phyloP scores from a whole-genome alignment of 1,140 invertebrate genomes.

The Caenorhabditis elegans region WBcel235 BX284605.5:9026001-9026500 shows the following conservation, averaged over 20 bases:
- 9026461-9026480: constrained; percentile 1
- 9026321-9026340: neutral
- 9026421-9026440: neutral
- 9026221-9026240: constrained; percentile 4
- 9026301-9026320: neutral
- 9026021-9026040: neutral
- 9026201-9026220: constrained; percentile 15
- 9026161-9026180: neutral
- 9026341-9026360: constrained; percentile 17
- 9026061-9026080: neutral
- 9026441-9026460: neutral
- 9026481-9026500: neutral
- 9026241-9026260: neutral
- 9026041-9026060: neutral
- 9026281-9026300: neutral
- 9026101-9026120: neutral
- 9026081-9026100: neutral
- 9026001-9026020: neutral
- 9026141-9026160: constrained; percentile 10
- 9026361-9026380: neutral
- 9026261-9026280: neutral
- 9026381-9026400: neutral
- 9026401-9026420: neutral
- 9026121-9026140: neutral
- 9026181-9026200: neutral